Conservation (phyloP, 2,113 vertebrate genomes). For the Thryonomys swinderianus region DNA sequence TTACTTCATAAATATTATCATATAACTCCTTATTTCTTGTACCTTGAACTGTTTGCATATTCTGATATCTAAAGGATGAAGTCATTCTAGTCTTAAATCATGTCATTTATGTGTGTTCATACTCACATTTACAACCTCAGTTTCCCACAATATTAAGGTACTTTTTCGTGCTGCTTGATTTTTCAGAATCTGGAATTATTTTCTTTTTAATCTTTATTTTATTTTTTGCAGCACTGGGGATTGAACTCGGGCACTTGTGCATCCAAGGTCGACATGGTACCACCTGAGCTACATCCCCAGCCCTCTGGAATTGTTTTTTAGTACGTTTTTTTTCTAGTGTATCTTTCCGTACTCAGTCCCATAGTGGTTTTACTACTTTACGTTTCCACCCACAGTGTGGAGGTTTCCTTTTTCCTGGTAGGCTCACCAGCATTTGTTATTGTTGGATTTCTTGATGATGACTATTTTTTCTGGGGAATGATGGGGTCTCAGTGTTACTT, state of each 20-base stretch:
- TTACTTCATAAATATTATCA: background rate
- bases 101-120: background rate
- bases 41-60: background rate
- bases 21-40: background rate
- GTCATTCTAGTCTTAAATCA: background rate
- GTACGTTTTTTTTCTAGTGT: background rate
- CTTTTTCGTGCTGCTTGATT: background rate
- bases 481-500: background rate
- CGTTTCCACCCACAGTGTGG: background rate
- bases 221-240: too few relatives aligned
- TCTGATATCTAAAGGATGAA: background rate
- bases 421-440: background rate
- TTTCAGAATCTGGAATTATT: background rate
- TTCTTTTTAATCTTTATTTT: too few relatives aligned
- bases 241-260: too few relatives aligned
- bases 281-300: too few relatives aligned
- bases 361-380: background rate
- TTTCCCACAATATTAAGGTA: background rate
- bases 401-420: background rate
- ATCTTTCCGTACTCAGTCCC: background rate
- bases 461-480: background rate
- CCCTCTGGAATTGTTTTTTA: slow-evolving; percentile 3
- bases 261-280: too few relatives aligned
- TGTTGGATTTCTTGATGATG: background rate
- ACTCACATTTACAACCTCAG: background rate